Base-by-base conservation (phyloP, 2,113 vertebrate species). In the Nothoprocta perdicaria region DNA sequence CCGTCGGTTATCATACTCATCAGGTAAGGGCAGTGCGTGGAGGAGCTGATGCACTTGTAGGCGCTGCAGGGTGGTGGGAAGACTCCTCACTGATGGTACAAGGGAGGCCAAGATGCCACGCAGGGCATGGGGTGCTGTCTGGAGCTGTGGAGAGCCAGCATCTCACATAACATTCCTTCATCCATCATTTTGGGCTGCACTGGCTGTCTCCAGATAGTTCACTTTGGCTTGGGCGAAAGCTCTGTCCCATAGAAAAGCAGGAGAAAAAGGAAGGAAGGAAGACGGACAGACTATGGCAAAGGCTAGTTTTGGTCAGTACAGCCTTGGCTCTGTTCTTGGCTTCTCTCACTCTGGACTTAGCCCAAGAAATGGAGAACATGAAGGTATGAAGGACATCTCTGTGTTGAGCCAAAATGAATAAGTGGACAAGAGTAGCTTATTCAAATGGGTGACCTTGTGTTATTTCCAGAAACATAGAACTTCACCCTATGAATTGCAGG, bases 1-100 rank as follows among this genome's bases (percentile, higher is more conserved):
- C 99, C 99, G 1, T 99, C 99, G 0, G 99, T 99, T 94, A 99
- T 99, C 97, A 99, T 99, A 75, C 98, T 99, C 26, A 99, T 99
- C 98, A 98, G 99, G 99, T 99, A 89, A 89, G 96, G 22, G 2
- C 1, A 0, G 5, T 2, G 22, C 40, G 0, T 1, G 46, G 24
- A 33, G 71, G 61, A 40, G 3, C 12, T 8, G 0, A 2, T 2
- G 50, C 9, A 50, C 23, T 19, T 2, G 1, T 26, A 11, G 8
- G 9, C 29, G 24, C 17, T 53, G 48, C 46, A 18, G 29, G 61
- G 9, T 15, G 11, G 23, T 40, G 24, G 68, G 52, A 72, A 21
- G 24, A 41, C 71, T 82, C 46, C 40, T 74, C 8, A 12, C 26
- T 14, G 23, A 33, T 3, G 18, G 0, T 33, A 61, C 55, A 16